Percentiles rank a stretch among this genome's conserved stretches.
phyloP scores from a whole-genome alignment of 2,113 vertebrate genomes.

The Camelus dromedarius region DNA sequence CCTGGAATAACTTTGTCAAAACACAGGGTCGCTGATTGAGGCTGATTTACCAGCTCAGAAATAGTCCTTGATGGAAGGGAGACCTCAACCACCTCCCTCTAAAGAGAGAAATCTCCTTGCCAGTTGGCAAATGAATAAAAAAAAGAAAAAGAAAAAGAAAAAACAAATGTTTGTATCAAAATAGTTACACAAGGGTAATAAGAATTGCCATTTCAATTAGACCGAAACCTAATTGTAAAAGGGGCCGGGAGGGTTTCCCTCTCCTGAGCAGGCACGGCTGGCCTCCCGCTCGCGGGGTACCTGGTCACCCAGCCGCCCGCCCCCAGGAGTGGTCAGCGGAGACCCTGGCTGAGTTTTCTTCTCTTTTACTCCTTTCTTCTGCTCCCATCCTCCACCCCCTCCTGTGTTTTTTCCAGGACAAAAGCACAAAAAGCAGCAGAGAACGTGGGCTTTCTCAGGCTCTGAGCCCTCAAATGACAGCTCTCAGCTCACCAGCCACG shows the following conservation, averaged over 20 bases:
- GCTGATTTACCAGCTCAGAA: background rate
- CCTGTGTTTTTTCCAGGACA: background rate
- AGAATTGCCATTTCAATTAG: conserved; percentile 83
- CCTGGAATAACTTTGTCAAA: no score
- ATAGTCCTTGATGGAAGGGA: background rate
- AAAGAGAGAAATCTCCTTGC: conserved; percentile 14
- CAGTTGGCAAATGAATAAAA: conserved; percentile 60
- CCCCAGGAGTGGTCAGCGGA: conserved; percentile 67
- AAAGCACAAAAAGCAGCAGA: conserved; percentile 63
- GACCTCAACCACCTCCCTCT: background rate
- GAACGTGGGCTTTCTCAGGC: no score
- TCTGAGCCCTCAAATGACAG: background rate
- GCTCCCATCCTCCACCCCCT: fast-evolving
- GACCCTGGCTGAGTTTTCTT: background rate
- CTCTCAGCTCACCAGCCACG: background rate
- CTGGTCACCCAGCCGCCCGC: conserved; percentile 81
- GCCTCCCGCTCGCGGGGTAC: conserved; percentile 79
- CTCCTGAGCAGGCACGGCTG: conserved; percentile 80
- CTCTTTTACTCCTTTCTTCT: no score
- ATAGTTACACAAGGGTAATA: conserved; percentile 81
- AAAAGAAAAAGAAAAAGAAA: background rate
- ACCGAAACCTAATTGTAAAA: conserved; percentile 83
- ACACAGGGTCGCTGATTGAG: no score
- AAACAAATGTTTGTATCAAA: conserved; percentile 80
- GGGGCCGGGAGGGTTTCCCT: conserved; percentile 75